phyloP scores from a whole-genome alignment of 1,140 invertebrate genomes.

The Augochlora pura region DNA sequence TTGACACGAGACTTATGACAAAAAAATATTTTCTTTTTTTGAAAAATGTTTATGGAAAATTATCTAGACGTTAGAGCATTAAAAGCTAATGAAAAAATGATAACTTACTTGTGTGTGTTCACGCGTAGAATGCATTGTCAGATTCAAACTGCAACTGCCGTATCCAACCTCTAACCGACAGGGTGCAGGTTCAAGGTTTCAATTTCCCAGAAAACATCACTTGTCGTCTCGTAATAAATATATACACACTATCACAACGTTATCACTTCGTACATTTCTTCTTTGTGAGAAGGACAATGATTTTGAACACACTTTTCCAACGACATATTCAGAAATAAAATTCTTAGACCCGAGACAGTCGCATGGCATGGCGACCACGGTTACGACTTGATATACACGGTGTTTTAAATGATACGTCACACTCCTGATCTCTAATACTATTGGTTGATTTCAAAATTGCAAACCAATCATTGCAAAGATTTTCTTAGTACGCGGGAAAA shows the following conservation, averaged over 20 bases:
- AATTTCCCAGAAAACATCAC: conserved; percentile 26
- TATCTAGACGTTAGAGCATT: background rate
- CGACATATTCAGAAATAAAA: conserved; percentile 5
- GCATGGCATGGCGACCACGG: conserved; percentile 63
- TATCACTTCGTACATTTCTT: background rate
- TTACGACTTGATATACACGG: conserved; percentile 45
- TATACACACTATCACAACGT: conserved; percentile 12
- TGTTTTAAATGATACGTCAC: conserved; percentile 62
- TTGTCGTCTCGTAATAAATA: conserved; percentile 11
- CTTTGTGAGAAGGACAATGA: conserved; percentile 1
- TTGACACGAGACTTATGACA: conserved; percentile 40
- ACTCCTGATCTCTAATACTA: conserved; percentile 1
- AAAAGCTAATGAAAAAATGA: background rate
- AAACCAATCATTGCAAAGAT: conserved; percentile 29
- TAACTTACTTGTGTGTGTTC: conserved; percentile 7
- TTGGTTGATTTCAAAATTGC: conserved; percentile 26
- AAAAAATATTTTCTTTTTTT: conserved; percentile 13
- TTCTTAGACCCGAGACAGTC: conserved; percentile 43
- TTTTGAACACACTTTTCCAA: background rate
- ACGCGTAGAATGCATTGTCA: background rate
- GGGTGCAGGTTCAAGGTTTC: conserved; percentile 19
- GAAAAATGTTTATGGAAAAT: background rate
- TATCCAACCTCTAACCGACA: conserved; percentile 46
- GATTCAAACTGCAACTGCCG: conserved; percentile 32
- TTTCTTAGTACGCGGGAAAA: conserved; percentile 48